These are phyloP conservation scores for Epizoanthus rinbou DNA, from an alignment of 92 coral and sea anemone species.

Conservation along the genomic window DNA sequence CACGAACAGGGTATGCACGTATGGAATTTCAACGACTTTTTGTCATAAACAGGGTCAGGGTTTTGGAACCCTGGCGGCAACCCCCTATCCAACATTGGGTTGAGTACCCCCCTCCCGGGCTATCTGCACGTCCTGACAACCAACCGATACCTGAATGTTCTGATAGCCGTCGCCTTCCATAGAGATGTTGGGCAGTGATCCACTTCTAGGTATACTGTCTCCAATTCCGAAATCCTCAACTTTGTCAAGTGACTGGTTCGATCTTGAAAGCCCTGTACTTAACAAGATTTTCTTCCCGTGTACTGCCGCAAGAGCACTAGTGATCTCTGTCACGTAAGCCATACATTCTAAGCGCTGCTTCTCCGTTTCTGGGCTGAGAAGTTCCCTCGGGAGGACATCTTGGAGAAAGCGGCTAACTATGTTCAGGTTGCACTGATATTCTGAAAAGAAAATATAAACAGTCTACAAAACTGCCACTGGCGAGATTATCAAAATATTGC, in stretches of 20 bases:
- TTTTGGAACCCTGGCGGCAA: too few species aligned
- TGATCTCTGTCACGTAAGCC: conserved; percentile 65
- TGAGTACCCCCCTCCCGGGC: neutral
- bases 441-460: conserved; percentile 29
- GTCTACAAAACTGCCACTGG: neutral
- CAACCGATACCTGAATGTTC: conserved; percentile 31
- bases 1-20: too few species aligned
- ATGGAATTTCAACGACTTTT: too few species aligned
- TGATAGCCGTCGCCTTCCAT: conserved; percentile 43
- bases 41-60: too few species aligned
- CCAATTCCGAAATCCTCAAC: conserved; percentile 59
- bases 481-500: too few species aligned
- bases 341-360: conserved; percentile 74
- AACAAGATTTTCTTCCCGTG: conserved; percentile 54
- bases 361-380: conserved; percentile 83
- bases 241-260: conserved; percentile 73
- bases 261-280: conserved; percentile 70
- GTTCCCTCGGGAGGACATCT: conserved; percentile 71
- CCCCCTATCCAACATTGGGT: too few species aligned
- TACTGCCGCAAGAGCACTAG: conserved; percentile 59
- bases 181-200: conserved; percentile 78
- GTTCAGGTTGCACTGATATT: conserved; percentile 63
- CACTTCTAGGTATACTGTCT: conserved; percentile 73
- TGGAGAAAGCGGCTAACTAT: conserved; percentile 77
- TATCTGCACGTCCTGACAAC: neutral